phyloP scores from a whole-genome alignment of 2,888 invertebrate genomes.

The Tholera decimalis region DNA sequence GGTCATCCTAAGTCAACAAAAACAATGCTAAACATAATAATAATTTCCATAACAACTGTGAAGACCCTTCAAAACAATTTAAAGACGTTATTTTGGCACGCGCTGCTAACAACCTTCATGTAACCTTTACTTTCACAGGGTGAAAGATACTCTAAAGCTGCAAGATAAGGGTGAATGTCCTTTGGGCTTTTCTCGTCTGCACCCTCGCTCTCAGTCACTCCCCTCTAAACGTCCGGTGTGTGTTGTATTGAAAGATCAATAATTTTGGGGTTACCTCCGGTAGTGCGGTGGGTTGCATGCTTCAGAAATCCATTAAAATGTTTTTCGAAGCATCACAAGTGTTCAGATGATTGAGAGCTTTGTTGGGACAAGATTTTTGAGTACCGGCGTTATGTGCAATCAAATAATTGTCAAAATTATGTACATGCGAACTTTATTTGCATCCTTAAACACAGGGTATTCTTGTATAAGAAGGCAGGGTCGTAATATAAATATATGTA shows the following conservation, averaged over 20 bases:
- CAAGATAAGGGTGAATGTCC: constrained; percentile 53
- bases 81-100: constrained; percentile 73
- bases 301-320: constrained; percentile 47
- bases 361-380: background rate
- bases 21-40: constrained; percentile 42
- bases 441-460: no score
- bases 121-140: constrained; percentile 40
- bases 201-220: constrained; percentile 53
- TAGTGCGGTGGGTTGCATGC: constrained; percentile 42
- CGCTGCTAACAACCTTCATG: constrained; percentile 68
- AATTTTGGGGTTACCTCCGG: constrained; percentile 63
- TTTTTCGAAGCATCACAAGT: constrained; percentile 39
- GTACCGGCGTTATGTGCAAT: background rate
- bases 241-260: constrained; percentile 64
- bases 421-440: background rate
- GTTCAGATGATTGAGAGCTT: constrained; percentile 19
- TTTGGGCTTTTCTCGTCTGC: constrained; percentile 46
- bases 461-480: no score
- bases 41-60: constrained; percentile 57
- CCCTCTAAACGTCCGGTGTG: constrained; percentile 54
- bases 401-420: background rate
- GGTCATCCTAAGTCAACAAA: constrained; percentile 52
- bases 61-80: constrained; percentile 66
- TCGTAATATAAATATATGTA: no score
- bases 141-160: constrained; percentile 30